Conservation (phyloP, 30 jellyfish, hydroid and myxozoan genomes). For the Sanderia malayensis region DNA sequence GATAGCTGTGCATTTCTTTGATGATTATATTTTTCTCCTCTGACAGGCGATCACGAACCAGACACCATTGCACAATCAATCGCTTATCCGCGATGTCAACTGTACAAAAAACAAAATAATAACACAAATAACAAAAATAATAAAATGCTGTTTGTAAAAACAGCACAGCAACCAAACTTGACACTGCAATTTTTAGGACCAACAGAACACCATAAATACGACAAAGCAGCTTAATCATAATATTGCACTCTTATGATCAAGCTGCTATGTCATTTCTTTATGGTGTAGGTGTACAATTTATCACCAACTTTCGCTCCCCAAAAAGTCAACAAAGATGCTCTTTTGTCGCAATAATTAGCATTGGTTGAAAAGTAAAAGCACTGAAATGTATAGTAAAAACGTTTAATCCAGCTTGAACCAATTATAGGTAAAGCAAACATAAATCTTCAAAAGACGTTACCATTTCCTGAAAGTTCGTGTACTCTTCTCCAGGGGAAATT, state of each 20-base stretch:
- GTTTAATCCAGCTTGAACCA: background rate
- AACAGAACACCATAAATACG: background rate
- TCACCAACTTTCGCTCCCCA: background rate
- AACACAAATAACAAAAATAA: background rate
- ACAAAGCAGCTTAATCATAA: background rate
- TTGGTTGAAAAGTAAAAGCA: background rate
- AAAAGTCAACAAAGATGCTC: background rate
- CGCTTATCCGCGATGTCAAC: conserved; percentile 3
- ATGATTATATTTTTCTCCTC: background rate
- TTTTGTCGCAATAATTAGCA: background rate
- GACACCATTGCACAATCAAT: background rate
- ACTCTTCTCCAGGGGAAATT: background rate
- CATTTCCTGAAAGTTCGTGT: conserved; percentile 1
- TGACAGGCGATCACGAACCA: conserved; percentile 3
- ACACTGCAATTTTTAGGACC: background rate
- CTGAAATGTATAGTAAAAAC: background rate
- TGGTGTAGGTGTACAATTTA: background rate
- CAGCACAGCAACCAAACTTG: conserved; percentile 1
- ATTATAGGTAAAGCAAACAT: background rate
- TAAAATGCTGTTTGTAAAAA: background rate
- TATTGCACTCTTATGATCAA: background rate
- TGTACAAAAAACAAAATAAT: background rate
- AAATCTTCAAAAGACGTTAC: background rate
- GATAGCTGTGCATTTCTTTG: background rate
- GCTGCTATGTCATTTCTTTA: background rate